Conservation (phyloP, 2,113 vertebrate species). For the Neofelis nebulosa region DNA sequence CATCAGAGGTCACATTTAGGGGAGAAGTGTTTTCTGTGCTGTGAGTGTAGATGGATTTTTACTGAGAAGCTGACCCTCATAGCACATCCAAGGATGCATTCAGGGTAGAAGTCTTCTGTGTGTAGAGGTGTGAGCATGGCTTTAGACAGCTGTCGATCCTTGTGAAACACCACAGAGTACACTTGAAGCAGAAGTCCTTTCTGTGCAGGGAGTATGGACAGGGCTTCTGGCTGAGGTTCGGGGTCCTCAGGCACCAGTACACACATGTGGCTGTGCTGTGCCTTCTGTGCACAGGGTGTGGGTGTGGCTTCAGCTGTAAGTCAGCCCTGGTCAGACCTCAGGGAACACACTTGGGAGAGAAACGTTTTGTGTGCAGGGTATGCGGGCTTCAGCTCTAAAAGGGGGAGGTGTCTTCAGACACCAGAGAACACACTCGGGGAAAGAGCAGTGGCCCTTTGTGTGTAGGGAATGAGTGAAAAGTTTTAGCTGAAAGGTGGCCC, state of each 20-base stretch:
- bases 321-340: neutral
- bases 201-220: neutral
- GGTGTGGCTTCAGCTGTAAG: neutral
- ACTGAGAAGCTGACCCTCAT: neutral
- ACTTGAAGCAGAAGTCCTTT: neutral
- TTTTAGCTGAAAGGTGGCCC: too few relatives aligned
- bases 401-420: too few relatives aligned
- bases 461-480: too few relatives aligned
- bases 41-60: constrained; percentile 39
- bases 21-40: constrained; percentile 47
- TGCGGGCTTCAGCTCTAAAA: neutral
- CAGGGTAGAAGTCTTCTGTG: constrained; percentile 16
- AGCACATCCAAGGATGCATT: constrained; percentile 45
- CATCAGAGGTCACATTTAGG: constrained; percentile 54
- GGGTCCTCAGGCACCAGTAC: neutral
- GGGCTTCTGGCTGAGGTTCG: neutral
- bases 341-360: neutral
- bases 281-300: neutral
- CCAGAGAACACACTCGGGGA: too few relatives aligned
- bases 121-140: neutral
- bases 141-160: neutral
- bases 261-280: neutral
- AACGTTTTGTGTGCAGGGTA: neutral
- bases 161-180: neutral
- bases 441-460: too few relatives aligned